These are phyloP conservation scores for Anagyrus pseudococci DNA, from an alignment of 2,888 invertebrate species.

Conservation along the genomic window DNA sequence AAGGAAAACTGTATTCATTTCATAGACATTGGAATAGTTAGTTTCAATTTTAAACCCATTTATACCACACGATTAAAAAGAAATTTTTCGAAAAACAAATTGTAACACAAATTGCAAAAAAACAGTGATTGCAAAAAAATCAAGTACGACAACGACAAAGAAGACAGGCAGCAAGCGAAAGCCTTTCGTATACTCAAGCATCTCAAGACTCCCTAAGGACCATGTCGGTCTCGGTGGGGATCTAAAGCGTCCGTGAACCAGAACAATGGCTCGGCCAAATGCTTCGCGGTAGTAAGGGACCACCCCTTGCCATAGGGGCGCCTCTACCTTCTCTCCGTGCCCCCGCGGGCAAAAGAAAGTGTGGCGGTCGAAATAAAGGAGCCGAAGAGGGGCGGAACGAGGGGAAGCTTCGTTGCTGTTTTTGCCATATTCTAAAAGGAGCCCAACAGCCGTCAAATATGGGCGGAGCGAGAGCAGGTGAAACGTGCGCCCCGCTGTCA, in stretches of 20 bases:
- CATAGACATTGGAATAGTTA: too few relatives aligned
- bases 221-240: constrained; percentile 39
- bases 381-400: constrained; percentile 13
- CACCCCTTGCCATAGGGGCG: constrained; percentile 51
- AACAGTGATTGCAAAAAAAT: constrained; percentile 25
- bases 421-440: constrained; percentile 37
- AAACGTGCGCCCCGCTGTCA: constrained; percentile 47
- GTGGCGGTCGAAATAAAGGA: constrained; percentile 23
- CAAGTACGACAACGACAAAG: constrained; percentile 28
- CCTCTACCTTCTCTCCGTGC: constrained; percentile 31
- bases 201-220: too few relatives aligned
- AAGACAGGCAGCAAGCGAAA: constrained; percentile 29
- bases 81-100: too few relatives aligned
- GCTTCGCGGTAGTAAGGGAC: constrained; percentile 46
- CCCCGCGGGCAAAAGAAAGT: constrained; percentile 27
- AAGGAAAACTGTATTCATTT: too few relatives aligned
- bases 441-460: constrained; percentile 55
- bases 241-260: constrained; percentile 53
- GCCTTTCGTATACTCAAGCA: too few relatives aligned
- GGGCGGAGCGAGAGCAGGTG: constrained; percentile 47
- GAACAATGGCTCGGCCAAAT: constrained; percentile 60
- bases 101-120: background rate
- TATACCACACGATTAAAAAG: too few relatives aligned
- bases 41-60: too few relatives aligned
- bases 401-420: too few relatives aligned